These are phyloP conservation scores for Ctenodactylus gundi DNA, from an alignment of 2,113 vertebrate genomes.

Conservation along the genomic window DNA sequence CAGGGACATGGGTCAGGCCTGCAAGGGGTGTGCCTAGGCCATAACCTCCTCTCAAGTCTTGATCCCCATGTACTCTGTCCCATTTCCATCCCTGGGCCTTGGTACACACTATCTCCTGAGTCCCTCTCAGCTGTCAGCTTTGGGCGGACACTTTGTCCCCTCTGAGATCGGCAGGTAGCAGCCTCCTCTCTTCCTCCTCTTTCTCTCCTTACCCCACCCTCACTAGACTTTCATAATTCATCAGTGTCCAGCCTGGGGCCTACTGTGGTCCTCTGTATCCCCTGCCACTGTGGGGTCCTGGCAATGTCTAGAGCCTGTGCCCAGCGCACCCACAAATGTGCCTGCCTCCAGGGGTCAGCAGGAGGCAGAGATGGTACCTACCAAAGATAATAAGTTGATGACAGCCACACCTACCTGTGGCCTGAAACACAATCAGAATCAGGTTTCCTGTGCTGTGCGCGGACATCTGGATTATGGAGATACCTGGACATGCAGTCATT, in stretches of 20 bases:
- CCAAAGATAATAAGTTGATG: neutral
- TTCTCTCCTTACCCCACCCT: neutral
- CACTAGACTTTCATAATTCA: fast-evolving
- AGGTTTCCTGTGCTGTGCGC: neutral
- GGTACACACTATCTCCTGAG: fast-evolving
- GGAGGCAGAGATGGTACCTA: neutral
- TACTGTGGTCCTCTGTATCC: neutral
- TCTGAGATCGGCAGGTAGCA: neutral
- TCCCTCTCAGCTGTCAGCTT: neutral
- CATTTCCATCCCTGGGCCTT: neutral
- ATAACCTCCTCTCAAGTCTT: neutral
- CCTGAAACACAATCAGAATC: neutral
- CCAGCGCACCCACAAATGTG: neutral
- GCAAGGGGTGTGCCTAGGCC: neutral
- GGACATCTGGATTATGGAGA: too few species aligned
- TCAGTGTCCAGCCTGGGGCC: fast-evolving
- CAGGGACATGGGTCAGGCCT: neutral
- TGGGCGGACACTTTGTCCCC: fast-evolving
- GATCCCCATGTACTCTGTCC: neutral
- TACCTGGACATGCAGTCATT: too few species aligned
- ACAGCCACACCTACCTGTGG: neutral
- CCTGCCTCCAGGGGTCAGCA: neutral
- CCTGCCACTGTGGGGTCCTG: neutral
- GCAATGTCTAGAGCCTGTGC: neutral
- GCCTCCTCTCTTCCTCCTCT: neutral